Evolutionary conservation across 2,888 invertebrate species (phyloP).

Genomic region (Polia nebulosa): DNA sequence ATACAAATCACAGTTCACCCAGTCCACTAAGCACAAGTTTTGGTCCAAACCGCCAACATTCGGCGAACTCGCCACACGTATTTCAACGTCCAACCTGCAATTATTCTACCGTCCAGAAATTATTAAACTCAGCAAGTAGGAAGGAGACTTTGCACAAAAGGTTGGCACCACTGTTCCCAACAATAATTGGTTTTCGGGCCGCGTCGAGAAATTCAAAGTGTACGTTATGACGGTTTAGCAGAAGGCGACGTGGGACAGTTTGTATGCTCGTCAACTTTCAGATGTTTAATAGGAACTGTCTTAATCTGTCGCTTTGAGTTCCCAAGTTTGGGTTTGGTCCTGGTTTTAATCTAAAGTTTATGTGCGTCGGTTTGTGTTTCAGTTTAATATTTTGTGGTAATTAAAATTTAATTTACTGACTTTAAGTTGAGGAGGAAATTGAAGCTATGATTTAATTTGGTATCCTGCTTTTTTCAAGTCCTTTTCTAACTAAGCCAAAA

Average conservation of each 20-base stretch:
- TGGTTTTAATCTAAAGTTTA: constrained; percentile 51
- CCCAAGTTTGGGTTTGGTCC: constrained; percentile 37
- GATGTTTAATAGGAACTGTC: constrained; percentile 65
- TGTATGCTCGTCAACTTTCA: constrained; percentile 65
- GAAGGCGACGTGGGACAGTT: constrained; percentile 61
- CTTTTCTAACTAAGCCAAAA: not conserved
- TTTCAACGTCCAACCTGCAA: constrained; percentile 69
- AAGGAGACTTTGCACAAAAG: constrained; percentile 65
- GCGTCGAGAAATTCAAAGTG: constrained; percentile 69
- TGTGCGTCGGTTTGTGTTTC: constrained; percentile 25
- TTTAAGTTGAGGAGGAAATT: not conserved
- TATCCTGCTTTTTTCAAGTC: not conserved
- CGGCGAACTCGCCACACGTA: constrained; percentile 62
- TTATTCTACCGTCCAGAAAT: constrained; percentile 69
- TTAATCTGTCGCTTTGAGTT: constrained; percentile 61
- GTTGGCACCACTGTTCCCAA: constrained; percentile 71
- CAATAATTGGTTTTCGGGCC: constrained; percentile 80
- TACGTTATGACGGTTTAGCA: constrained; percentile 57
- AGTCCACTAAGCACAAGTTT: constrained; percentile 54
- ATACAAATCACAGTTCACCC: constrained; percentile 12
- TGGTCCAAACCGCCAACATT: constrained; percentile 58
- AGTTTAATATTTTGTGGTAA: constrained; percentile 32
- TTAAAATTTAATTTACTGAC: constrained; percentile 27
- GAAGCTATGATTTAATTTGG: not conserved
- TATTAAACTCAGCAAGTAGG: constrained; percentile 70